Conservation (phyloP, 1,140 invertebrate species). For the Ridgeia piscesae region DNA sequence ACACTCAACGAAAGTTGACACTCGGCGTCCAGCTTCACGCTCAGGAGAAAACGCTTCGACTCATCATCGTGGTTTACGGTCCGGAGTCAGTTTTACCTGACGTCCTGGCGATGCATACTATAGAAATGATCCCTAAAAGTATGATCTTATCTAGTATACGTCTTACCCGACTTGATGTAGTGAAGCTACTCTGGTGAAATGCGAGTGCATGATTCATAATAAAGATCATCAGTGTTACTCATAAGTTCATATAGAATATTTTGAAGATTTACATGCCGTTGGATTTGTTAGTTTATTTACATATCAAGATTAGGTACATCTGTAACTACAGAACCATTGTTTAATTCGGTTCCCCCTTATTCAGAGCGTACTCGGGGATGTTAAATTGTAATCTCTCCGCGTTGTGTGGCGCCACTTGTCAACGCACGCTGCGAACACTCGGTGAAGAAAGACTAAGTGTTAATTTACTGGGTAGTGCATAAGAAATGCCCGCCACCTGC, state of each 20-base stretch:
- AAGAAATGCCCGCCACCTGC: too few relatives aligned
- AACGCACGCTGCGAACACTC: too few relatives aligned
- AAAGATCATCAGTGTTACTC: background rate
- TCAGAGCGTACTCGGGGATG: background rate
- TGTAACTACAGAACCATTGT: background rate
- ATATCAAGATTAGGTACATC: background rate
- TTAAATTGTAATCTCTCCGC: background rate
- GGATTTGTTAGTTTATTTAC: background rate
- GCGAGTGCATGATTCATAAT: background rate
- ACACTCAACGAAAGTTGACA: background rate
- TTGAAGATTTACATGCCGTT: background rate
- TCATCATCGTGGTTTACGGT: conserved; percentile 28
- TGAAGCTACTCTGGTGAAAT: background rate
- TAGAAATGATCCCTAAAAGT: conserved; percentile 6
- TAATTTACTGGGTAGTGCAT: too few relatives aligned
- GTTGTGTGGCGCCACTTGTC: background rate
- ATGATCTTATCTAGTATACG: background rate
- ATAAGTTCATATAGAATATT: background rate
- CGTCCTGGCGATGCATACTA: conserved; percentile 20
- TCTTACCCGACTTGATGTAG: background rate
- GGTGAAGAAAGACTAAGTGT: too few relatives aligned
- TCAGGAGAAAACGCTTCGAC: conserved; percentile 28
- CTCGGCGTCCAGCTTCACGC: conserved; percentile 19
- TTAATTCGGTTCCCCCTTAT: background rate
- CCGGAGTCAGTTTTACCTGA: conserved; percentile 20